Conservation (phyloP, 2,113 vertebrate genomes). For the Chaenogobius annularis region DNA sequence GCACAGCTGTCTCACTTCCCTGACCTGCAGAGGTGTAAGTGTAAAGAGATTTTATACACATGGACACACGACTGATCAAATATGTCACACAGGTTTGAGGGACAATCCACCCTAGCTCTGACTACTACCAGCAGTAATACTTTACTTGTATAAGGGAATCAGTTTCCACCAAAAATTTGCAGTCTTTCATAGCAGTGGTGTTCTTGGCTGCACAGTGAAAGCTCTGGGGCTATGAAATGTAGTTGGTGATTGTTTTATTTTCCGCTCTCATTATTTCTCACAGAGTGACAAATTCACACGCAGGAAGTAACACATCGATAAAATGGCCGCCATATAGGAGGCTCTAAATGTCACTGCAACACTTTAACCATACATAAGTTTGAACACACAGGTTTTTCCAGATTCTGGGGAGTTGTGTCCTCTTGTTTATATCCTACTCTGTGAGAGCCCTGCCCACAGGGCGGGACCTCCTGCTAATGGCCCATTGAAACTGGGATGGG, state of each 20-base stretch:
- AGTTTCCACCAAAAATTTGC: background rate
- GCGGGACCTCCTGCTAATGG: too few relatives aligned
- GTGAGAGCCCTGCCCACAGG: too few relatives aligned
- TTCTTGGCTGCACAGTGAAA: background rate
- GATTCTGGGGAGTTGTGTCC: too few relatives aligned
- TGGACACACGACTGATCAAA: background rate
- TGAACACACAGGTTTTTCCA: slow-evolving; percentile 5
- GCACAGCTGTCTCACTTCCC: slow-evolving; percentile 7
- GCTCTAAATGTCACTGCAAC: slow-evolving; percentile 44
- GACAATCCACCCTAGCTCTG: background rate
- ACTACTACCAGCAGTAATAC: background rate
- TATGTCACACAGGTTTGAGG: background rate
- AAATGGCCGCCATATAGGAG: slow-evolving; percentile 8
- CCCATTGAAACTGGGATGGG: too few relatives aligned
- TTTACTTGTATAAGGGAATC: too few relatives aligned
- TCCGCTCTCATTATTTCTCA: slow-evolving; percentile 14
- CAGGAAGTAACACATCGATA: slow-evolving; percentile 24
- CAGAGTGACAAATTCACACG: slow-evolving; percentile 16
- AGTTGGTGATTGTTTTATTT: slow-evolving; percentile 23
- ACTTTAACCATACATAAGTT: slow-evolving; percentile 32
- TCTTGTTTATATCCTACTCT: too few relatives aligned
- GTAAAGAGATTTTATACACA: background rate
- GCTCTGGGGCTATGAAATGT: slow-evolving; percentile 5
- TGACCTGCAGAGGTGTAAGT: slow-evolving; percentile 15
- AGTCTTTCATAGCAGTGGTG: background rate